Evolutionary conservation across 2,797 vertebrate genomes (phyloP).

Genomic region (Picus viridis): DNA sequence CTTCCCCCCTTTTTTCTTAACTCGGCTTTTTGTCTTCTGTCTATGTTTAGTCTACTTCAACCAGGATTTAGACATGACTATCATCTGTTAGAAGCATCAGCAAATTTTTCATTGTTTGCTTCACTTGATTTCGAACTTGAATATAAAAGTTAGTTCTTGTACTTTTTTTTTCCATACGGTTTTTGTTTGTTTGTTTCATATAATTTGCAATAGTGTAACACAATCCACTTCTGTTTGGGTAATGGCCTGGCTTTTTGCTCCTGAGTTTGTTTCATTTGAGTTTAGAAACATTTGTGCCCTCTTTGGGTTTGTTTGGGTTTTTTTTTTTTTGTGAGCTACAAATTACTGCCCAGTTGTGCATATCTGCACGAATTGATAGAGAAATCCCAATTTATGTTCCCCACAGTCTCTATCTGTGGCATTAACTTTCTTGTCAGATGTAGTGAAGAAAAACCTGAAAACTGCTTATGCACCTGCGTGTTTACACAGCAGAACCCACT

Average conservation of each 20-base stretch:
- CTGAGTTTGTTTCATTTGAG: constrained; percentile 40
- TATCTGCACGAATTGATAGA: not conserved
- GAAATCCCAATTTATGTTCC: constrained; percentile 53
- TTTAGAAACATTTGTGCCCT: not conserved
- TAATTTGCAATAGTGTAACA: constrained; percentile 17
- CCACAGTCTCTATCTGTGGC: constrained; percentile 38
- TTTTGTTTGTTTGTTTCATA: not conserved
- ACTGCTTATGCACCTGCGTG: constrained; percentile 48
- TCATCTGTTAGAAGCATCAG: constrained; percentile 3
- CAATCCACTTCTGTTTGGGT: constrained; percentile 1
- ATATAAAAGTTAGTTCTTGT: not conserved
- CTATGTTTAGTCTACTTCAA: not conserved
- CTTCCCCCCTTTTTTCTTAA: not conserved
- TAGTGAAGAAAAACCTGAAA: constrained; percentile 67
- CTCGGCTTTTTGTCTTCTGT: not conserved
- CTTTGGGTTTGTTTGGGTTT: not conserved
- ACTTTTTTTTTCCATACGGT: not conserved
- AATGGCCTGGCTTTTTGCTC: constrained; percentile 42
- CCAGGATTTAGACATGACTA: not conserved
- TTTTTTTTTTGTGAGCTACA: not conserved
- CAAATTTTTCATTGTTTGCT: not conserved
- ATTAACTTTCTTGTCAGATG: constrained; percentile 51
- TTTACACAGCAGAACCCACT: constrained; percentile 66
- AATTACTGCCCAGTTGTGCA: constrained; percentile 25
- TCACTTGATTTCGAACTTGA: constrained; percentile 19